These are phyloP conservation scores for Macroglossus sobrinus DNA, from an alignment of 2,113 vertebrate species.

Conservation along the genomic window DNA sequence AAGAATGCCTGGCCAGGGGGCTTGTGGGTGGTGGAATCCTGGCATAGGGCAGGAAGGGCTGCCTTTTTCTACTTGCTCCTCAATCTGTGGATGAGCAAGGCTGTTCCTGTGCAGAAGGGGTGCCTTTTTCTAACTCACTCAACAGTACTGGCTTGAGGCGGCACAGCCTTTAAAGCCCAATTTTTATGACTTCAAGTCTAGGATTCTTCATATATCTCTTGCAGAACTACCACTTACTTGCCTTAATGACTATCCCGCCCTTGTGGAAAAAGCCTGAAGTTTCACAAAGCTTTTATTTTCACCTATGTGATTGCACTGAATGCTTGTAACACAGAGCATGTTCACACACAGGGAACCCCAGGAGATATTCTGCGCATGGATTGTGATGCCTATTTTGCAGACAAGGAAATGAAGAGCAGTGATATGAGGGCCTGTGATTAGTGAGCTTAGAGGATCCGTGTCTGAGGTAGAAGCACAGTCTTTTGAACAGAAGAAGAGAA, in stretches of 20 bases:
- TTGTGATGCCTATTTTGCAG: neutral
- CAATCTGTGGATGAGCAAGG: fast-evolving
- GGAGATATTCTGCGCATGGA: no score
- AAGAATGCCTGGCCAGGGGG: neutral
- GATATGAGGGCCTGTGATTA: neutral
- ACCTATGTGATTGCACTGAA: fast-evolving
- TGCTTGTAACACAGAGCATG: neutral
- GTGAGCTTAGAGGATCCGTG: fast-evolving
- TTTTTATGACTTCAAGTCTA: neutral
- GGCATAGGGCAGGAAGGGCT: neutral
- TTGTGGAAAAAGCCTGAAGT: neutral
- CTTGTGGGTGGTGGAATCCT: neutral
- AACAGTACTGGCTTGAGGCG: neutral
- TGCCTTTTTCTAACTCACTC: neutral
- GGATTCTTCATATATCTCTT: neutral
- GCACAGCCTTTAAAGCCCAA: neutral
- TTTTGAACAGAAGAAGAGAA: neutral
- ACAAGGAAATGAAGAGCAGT: neutral
- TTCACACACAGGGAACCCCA: neutral
- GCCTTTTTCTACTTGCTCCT: neutral
- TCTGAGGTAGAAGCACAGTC: neutral
- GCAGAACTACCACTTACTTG: no score
- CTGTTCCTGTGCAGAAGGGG: neutral
- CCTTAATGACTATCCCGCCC: neutral
- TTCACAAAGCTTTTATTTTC: neutral